Evolutionary conservation across 2,888 invertebrate species (phyloP).

Genomic region (Villa cingulata): DNA sequence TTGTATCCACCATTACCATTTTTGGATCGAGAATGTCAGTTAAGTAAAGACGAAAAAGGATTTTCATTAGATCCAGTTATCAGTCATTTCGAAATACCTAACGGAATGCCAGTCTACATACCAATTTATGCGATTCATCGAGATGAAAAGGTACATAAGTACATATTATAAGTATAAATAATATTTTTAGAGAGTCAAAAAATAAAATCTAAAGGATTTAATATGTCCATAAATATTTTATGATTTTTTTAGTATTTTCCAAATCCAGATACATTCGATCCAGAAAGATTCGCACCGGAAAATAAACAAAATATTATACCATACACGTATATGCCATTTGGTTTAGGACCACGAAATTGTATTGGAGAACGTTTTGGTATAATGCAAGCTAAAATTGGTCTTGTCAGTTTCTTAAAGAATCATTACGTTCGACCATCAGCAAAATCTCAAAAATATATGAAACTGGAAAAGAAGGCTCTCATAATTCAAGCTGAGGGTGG

Average conservation of each 20-base stretch:
- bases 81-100: conserved; percentile 23
- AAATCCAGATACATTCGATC: conserved; percentile 29
- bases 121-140: conserved; percentile 30
- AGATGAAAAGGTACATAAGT: conserved; percentile 29
- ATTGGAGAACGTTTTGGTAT: conserved; percentile 32
- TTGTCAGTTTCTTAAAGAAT: conserved; percentile 29
- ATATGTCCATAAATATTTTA: too few relatives aligned
- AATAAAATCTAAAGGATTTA: neutral
- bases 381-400: conserved; percentile 27
- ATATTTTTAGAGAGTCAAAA: neutral
- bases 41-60: conserved; percentile 15
- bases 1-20: conserved; percentile 33
- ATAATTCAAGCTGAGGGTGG: conserved; percentile 23
- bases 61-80: conserved; percentile 24
- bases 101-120: conserved; percentile 29
- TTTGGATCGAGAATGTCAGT: conserved; percentile 31
- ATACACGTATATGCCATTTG: conserved; percentile 30
- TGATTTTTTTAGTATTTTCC: conserved; percentile 20
- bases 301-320: conserved; percentile 27
- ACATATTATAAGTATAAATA: too few relatives aligned
- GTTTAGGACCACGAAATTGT: conserved; percentile 29
- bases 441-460: conserved; percentile 18
- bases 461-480: conserved; percentile 26
- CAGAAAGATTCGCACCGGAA: conserved; percentile 31
- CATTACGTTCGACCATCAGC: conserved; percentile 21